These are phyloP conservation scores for Cataglyphis hispanica DNA, from an alignment of 1,140 invertebrate genomes.

Conservation along the genomic window DNA sequence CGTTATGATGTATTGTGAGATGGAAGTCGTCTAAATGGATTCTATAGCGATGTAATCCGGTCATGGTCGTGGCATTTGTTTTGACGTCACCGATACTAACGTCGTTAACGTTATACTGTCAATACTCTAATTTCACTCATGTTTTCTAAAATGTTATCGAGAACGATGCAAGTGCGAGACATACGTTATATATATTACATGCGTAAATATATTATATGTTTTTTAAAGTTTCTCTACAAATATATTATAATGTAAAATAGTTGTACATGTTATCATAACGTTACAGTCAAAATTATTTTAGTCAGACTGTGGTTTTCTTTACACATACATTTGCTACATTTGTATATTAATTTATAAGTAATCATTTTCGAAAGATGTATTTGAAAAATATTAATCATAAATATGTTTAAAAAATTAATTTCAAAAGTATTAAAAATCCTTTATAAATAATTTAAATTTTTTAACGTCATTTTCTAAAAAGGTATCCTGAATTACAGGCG, in stretches of 20 bases:
- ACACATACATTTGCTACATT: background rate
- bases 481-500: background rate
- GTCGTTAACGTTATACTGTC: background rate
- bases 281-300: background rate
- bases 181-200: background rate
- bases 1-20: conserved; percentile 18
- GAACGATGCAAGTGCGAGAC: background rate
- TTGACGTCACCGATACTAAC: conserved; percentile 46
- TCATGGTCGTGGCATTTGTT: conserved; percentile 30
- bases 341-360: background rate
- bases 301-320: background rate
- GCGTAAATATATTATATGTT: background rate
- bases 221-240: background rate
- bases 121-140: conserved; percentile 24
- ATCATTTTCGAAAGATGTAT: background rate
- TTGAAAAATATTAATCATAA: background rate
- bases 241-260: background rate
- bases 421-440: background rate
- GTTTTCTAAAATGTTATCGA: background rate
- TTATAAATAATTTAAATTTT: background rate
- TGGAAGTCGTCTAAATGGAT: conserved; percentile 16
- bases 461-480: background rate
- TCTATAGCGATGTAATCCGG: conserved; percentile 34
- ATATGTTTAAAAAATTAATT: background rate
- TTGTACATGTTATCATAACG: background rate